Percentiles rank a stretch among this genome's conserved stretches.
Conservation (phyloP, 2,113 vertebrate genomes). For the Burhinus oedicnemus region DNA sequence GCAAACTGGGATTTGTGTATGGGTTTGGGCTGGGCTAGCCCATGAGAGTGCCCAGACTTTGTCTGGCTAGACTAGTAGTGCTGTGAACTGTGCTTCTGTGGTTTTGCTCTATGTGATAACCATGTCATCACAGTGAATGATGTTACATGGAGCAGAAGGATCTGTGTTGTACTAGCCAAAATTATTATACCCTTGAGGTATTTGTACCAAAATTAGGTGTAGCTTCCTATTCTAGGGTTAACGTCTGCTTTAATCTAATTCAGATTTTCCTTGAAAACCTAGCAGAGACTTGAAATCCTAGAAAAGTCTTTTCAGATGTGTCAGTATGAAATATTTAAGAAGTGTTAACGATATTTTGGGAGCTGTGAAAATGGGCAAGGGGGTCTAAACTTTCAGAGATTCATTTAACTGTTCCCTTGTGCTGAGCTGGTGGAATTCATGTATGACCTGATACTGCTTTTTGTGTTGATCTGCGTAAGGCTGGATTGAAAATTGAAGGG, state of each 20-base stretch:
- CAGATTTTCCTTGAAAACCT: conserved; percentile 14
- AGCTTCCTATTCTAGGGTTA: neutral
- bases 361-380: neutral
- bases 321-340: neutral
- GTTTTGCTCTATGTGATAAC: neutral
- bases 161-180: neutral
- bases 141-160: neutral
- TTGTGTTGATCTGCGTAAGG: neutral
- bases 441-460: neutral
- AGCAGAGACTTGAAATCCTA: neutral
- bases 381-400: neutral
- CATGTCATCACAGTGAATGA: neutral
- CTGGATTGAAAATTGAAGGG: neutral
- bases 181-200: neutral
- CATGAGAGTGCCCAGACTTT: neutral
- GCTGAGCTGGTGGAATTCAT: neutral
- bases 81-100: neutral
- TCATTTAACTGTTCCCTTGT: neutral
- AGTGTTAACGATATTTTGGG: neutral
- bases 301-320: neutral
- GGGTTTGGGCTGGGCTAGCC: neutral
- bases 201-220: neutral
- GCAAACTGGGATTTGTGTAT: neutral
- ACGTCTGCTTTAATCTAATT: neutral
- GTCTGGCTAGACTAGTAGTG: neutral